phyloP scores from a whole-genome alignment of 2,888 invertebrate genomes.

The Antheraea assamensis region DNA sequence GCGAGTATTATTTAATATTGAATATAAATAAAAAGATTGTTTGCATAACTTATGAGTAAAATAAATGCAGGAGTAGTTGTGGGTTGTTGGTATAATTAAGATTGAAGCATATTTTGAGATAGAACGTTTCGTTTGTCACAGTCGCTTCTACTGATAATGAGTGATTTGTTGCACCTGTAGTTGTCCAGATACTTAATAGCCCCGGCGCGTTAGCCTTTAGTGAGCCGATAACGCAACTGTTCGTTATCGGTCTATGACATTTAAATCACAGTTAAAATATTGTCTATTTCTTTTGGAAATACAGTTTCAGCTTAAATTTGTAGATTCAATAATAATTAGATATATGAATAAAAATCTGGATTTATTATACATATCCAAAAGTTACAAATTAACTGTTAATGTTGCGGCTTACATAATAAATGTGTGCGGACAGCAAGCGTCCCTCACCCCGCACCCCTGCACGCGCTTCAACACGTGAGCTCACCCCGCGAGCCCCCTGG shows the following conservation, averaged over 20 bases:
- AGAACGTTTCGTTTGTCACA: background rate
- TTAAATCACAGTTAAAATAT: slow-evolving; percentile 21
- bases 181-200: background rate
- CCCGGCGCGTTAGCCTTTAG: background rate
- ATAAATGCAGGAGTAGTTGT: background rate
- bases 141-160: background rate
- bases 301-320: background rate
- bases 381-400: too few relatives aligned
- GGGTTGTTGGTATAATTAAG: too few relatives aligned
- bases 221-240: slow-evolving; percentile 4
- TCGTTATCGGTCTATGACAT: slow-evolving; percentile 11
- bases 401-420: too few relatives aligned
- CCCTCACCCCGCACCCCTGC: too few relatives aligned
- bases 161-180: slow-evolving; percentile 9
- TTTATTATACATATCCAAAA: background rate
- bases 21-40: background rate
- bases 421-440: too few relatives aligned
- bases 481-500: too few relatives aligned
- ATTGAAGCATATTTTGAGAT: background rate
- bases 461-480: too few relatives aligned
- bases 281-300: slow-evolving; percentile 3
- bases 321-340: background rate
- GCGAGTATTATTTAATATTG: background rate
- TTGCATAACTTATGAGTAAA: background rate
- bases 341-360: background rate